Conservation (phyloP, 1,140 invertebrate species). For the Hormaphis cornu region DNA sequence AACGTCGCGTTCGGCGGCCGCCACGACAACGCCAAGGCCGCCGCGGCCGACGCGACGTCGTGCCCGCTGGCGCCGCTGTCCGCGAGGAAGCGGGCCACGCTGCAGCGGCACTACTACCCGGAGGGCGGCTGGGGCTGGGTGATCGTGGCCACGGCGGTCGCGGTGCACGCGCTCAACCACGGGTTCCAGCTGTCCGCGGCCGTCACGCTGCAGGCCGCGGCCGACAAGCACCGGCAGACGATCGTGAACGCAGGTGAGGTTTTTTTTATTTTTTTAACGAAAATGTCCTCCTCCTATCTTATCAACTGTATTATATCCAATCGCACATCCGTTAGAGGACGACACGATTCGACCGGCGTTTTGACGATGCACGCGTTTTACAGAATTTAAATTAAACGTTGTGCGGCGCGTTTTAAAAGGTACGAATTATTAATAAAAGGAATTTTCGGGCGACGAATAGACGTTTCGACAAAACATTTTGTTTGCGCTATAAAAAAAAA, state of each 20-base stretch:
- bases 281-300: too few relatives aligned
- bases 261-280: too few relatives aligned
- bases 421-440: too few relatives aligned
- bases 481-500: too few relatives aligned
- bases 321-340: too few relatives aligned
- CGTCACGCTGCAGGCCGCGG: conserved; percentile 29
- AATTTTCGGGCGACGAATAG: too few relatives aligned
- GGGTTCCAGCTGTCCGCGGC: conserved; percentile 43
- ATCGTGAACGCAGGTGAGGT: conserved; percentile 35
- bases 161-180: conserved; percentile 46
- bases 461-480: too few relatives aligned
- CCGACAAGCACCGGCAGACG: conserved; percentile 12
- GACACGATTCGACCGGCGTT: too few relatives aligned
- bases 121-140: conserved; percentile 58
- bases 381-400: too few relatives aligned
- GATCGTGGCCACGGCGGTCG: conserved; percentile 47
- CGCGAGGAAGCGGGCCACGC: conserved; percentile 42
- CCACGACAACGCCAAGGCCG: neutral
- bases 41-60: neutral
- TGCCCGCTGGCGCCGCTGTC: conserved; percentile 35
- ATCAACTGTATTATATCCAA: too few relatives aligned
- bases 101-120: conserved; percentile 51
- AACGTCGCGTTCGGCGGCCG: neutral
- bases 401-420: too few relatives aligned
- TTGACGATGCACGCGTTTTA: too few relatives aligned